Evolutionary conservation across 2,888 invertebrate genomes (phyloP).

Genomic region (Amphimallon solstitiale): DNA sequence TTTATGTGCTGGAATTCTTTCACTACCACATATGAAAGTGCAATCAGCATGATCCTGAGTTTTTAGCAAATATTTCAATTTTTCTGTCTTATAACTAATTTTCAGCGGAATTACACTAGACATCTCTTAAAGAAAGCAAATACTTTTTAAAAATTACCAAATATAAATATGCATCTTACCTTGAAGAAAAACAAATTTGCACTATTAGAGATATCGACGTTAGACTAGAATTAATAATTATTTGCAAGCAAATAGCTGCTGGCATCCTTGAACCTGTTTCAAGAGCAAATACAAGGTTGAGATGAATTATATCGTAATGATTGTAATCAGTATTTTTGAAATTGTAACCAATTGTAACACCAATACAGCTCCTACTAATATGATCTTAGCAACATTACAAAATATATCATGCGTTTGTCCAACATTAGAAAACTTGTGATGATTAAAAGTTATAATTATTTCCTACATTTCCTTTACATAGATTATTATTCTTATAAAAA

Average conservation of each 20-base stretch:
- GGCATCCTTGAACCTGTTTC: conserved; percentile 53
- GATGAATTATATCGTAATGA: conserved; percentile 37
- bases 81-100: conserved; percentile 41
- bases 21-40: conserved; percentile 66
- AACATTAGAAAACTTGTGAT: no score
- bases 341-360: conserved; percentile 6
- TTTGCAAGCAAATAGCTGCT: conserved; percentile 44
- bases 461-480: no score
- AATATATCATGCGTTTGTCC: no score
- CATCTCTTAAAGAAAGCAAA: conserved; percentile 42
- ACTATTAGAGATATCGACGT: conserved; percentile 8
- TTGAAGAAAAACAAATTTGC: conserved; percentile 9
- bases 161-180: conserved; percentile 17
- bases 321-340: conserved; percentile 28
- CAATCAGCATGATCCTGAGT: conserved; percentile 64
- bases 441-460: no score
- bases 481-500: no score
- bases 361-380: background rate
- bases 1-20: conserved; percentile 69
- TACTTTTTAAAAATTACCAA: background rate
- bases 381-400: background rate
- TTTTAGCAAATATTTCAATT: conserved; percentile 42
- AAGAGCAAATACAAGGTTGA: conserved; percentile 51
- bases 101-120: conserved; percentile 31
- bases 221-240: conserved; percentile 32